Evolutionary conservation across 2,888 invertebrate species (phyloP), one percentile per base, ranked within the genome.

Genomic region (Hecatera dysodea): DNA sequence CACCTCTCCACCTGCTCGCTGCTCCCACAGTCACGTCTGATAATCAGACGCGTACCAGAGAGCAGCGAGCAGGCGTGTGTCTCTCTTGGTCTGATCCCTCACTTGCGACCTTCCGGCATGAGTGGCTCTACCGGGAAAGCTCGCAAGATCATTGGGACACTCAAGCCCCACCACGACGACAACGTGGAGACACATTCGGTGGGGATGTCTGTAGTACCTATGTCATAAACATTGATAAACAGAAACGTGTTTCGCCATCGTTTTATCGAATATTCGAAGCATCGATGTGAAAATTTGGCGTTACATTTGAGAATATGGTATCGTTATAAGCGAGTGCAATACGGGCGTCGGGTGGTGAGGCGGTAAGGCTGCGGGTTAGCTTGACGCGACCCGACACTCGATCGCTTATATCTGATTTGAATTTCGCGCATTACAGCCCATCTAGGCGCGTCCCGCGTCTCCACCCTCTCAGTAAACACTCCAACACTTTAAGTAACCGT

Each of bases 341-440:
- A 87, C 80, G 86, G 86, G 85, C 44, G 88, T 75, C 86, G 87
- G 88, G 90, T 89, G 91, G 55, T 88, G 50, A 63, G 80, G 80
- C 70, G 53, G 89, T 87, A 56, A 63, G 79, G 80, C 71, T 84
- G 85, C 89, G 87, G 84, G 88, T 86, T 74, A 83, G 81, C 89
- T 91, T 93, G 86, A 86, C 86, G 87, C 87, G 89, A 89, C 85
- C 88, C 89, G 89, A 90, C 90, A 89, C 87, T 91, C 91, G 92
- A 92, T 93, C 91, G 91, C 87, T 90, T 90, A 92, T 93, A 93
- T 94, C 93, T 93, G 93, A 95, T 95, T 94, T 93, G 92, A 94
- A 94, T 94, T 94, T 94, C 90, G 92, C 90, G 90, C 92, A 93
- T 94, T 93, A 94, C 92, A 84, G 81, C 88, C 91, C 90, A 92